Conservation (phyloP, 2,113 vertebrate genomes). For the Numenius arquata region DNA sequence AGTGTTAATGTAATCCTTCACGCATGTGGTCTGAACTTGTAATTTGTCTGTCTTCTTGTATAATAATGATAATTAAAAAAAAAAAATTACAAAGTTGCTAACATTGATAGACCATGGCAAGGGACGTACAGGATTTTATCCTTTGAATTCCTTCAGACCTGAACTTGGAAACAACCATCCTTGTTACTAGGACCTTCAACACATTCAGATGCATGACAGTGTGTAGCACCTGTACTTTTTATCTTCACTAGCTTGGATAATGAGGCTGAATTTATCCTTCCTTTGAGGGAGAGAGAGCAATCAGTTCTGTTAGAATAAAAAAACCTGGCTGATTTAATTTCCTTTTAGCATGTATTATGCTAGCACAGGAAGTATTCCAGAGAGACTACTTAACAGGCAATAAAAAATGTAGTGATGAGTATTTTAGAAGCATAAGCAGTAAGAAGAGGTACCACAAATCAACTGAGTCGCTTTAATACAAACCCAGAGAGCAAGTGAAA, state of each 20-base stretch:
- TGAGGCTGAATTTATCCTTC: background rate
- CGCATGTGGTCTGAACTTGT: background rate
- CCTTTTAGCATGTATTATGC: background rate
- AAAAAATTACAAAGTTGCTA: background rate
- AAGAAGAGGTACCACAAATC: background rate
- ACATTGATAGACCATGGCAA: background rate
- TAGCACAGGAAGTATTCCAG: background rate
- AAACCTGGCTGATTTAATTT: background rate
- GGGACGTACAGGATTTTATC: background rate
- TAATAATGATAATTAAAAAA: background rate
- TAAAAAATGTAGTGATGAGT: background rate
- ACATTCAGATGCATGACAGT: background rate
- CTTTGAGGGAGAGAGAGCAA: background rate
- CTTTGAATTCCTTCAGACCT: background rate
- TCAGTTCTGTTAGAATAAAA: background rate
- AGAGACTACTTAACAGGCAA: conserved; percentile 4
- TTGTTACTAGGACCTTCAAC: background rate
- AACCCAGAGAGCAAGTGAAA: background rate
- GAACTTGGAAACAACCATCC: background rate
- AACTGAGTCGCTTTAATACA: background rate
- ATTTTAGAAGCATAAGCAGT: background rate
- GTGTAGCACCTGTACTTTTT: background rate
- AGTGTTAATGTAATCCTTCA: background rate
- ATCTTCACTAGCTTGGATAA: background rate
- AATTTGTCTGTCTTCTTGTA: background rate